Conservation (phyloP, 2,888 invertebrate genomes). For the Andrena fulva region DNA sequence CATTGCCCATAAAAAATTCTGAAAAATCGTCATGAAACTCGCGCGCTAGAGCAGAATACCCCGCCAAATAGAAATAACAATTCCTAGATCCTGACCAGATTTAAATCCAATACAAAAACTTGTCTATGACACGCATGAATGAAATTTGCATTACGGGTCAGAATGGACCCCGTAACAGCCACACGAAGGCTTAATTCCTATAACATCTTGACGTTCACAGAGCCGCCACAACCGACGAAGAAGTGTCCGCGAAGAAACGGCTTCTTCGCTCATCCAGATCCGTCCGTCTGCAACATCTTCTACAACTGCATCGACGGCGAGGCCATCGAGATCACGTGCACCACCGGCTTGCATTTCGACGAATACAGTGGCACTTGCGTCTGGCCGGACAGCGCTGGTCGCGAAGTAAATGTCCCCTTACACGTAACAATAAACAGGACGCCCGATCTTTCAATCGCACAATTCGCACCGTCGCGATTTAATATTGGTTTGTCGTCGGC, state of each 20-base stretch:
- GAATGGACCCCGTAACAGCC: too few species aligned
- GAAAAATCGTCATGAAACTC: too few species aligned
- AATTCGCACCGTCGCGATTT: background rate
- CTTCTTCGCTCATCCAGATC: constrained; percentile 95
- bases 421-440: background rate
- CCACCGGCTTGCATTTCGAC: constrained; percentile 95
- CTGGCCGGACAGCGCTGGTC: constrained; percentile 93
- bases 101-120: too few species aligned
- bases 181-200: constrained; percentile 8
- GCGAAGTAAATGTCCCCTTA: constrained; percentile 88
- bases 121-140: too few species aligned
- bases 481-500: background rate
- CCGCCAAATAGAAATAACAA: too few species aligned
- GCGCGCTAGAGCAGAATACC: too few species aligned
- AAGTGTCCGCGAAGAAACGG: constrained; percentile 95
- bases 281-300: constrained; percentile 93
- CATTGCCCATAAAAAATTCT: too few species aligned
- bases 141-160: too few species aligned
- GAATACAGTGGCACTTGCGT: constrained; percentile 95
- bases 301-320: constrained; percentile 96
- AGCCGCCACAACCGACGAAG: constrained; percentile 90
- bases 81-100: too few species aligned
- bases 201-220: constrained; percentile 83
- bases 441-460: background rate
- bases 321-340: constrained; percentile 91